Base-by-base conservation (phyloP, 2,888 invertebrate species). In the Malthinus flaveolus region DNA sequence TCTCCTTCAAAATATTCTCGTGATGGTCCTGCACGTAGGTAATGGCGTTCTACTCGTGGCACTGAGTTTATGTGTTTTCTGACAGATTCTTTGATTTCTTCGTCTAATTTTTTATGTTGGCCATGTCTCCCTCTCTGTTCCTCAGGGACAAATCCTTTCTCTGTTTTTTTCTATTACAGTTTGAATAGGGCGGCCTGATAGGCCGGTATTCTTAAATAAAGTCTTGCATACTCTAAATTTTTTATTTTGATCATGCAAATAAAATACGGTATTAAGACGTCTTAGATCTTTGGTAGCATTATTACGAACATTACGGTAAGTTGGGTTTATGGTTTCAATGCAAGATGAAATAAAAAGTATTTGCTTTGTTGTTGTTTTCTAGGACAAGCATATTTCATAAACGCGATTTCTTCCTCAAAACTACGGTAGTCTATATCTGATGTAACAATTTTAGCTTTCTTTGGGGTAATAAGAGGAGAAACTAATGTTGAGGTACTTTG, bases 1-100 rank as follows among this genome's bases (percentile, higher is more conserved):
- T 68, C 68, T 12, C 69, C 68, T 58, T 73, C 71, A 53, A 71
- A 69, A 50, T 65, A 73, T 59, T 66, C 58, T 58, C 68, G 60
- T 52, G 44, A 59, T 37, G 71, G 71, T 32, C 65, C 61, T 39
- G 62, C 65, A 52, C 71, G 60, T 13, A 69, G 51, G 56, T 72
- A 73, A 56, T 72, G 71, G 49, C 69, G 69, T 48, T 70, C 71
- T 59, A 70, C 56, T 53, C 63, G 62, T 45, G 68, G 66, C 44
- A 68, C 66, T 13, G 64, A 67, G 56, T 71, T 67, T 36, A 71
- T 75, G 59, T 71, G 71, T 37, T 67, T 57, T 45, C 66, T 58
- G 13, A 70, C 63, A 45, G 64, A 62, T 45, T 66, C 56, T 54
- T 65, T 51, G 49, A 71, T 57, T 60, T 71, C 68, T 49, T 63